phyloP scores from a whole-genome alignment of 2,113 vertebrate genomes.

The Hippocampus zosterae region DNA sequence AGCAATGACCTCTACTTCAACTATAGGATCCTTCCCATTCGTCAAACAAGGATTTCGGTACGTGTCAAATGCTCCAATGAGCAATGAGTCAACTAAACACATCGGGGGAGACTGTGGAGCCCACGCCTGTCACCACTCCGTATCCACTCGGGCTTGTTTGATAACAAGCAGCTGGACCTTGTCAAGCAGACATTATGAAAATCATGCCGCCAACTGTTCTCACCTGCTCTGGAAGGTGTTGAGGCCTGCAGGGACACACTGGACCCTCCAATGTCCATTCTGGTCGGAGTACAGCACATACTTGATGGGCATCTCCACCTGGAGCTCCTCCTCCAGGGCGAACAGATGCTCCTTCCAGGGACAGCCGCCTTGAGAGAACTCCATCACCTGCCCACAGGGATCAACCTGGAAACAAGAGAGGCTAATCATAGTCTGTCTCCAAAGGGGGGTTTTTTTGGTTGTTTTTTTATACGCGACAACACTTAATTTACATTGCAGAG shows the following conservation, averaged over 20 bases:
- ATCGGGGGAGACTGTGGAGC: constrained; percentile 11
- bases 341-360: constrained; percentile 96
- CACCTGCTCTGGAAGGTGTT: constrained; percentile 83
- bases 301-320: constrained; percentile 69
- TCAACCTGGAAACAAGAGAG: constrained; percentile 73
- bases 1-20: constrained; percentile 15
- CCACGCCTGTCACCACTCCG: constrained; percentile 8
- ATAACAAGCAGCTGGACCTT: not conserved
- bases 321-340: constrained; percentile 77
- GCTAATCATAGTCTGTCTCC: not conserved
- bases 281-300: constrained; percentile 84
- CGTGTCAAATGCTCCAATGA: constrained; percentile 45
- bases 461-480: not conserved
- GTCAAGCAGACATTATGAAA: not conserved
- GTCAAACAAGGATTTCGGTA: constrained; percentile 19
- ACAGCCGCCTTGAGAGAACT: constrained; percentile 80
- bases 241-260: constrained; percentile 82
- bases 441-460: not conserved
- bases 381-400: constrained; percentile 78
- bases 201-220: not conserved
- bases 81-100: constrained; percentile 25
- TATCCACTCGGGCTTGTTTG: not conserved
- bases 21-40: constrained; percentile 14
- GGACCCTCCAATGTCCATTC: constrained; percentile 84
- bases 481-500: not conserved